These are phyloP conservation scores for Megaleporinus macrocephalus DNA, from an alignment of 2,113 vertebrate species.

Conservation along the genomic window DNA sequence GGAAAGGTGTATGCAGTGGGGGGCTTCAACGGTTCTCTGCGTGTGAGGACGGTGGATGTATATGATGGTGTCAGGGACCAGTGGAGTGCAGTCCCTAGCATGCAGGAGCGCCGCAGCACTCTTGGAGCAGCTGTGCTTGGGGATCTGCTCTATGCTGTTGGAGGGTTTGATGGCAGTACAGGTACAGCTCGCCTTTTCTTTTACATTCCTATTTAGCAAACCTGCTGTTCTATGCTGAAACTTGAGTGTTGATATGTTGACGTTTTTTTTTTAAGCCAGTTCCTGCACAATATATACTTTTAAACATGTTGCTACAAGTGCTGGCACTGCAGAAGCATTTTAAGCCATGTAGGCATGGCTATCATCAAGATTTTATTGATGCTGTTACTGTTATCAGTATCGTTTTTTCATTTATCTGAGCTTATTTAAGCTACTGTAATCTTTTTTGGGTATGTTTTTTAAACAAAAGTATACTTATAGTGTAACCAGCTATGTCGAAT, in stretches of 20 bases:
- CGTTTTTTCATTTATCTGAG: not conserved
- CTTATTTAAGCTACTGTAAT: no score
- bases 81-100: constrained; percentile 90
- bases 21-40: constrained; percentile 91
- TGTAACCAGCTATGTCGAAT: no score
- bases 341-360: not conserved
- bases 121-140: constrained; percentile 90
- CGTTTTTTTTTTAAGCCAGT: not conserved
- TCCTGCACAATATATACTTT: not conserved
- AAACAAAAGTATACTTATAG: no score
- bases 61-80: constrained; percentile 90
- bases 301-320: not conserved
- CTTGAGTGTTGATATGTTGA: no score
- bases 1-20: constrained; percentile 91
- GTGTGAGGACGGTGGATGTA: constrained; percentile 91
- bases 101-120: constrained; percentile 94
- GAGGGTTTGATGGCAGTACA: constrained; percentile 95
- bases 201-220: not conserved
- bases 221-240: no score
- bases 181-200: constrained; percentile 74
- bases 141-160: constrained; percentile 92
- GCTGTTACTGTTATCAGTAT: not conserved
- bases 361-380: not conserved
- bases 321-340: not conserved
- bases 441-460: no score